Percentiles rank a stretch among this genome's conserved stretches.
phyloP scores from a whole-genome alignment of 2,888 invertebrate species.

The Stenurella melanura region DNA sequence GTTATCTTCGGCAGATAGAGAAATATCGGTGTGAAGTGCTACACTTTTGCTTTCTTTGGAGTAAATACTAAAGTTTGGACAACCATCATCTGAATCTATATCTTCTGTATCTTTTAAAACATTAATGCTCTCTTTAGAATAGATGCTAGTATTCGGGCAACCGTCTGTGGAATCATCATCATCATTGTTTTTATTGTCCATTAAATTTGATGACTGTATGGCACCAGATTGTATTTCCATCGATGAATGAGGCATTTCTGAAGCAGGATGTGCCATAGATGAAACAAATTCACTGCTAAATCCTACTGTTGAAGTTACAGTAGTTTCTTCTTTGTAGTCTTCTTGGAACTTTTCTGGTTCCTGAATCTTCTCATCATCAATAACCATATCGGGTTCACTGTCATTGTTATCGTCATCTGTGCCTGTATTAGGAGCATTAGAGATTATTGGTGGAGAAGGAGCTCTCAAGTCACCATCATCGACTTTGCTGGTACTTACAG shows the following conservation, averaged over 20 bases:
- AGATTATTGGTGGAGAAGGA: constrained; percentile 50
- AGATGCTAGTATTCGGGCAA: constrained; percentile 89
- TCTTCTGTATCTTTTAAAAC: constrained; percentile 71
- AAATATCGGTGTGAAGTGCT: constrained; percentile 76
- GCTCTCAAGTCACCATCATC: constrained; percentile 59
- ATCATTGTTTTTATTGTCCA: constrained; percentile 47
- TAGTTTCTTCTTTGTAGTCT: constrained; percentile 59
- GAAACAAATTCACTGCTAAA: constrained; percentile 44
- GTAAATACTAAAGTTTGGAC: constrained; percentile 91
- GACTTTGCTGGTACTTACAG: constrained; percentile 68
- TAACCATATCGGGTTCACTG: constrained; percentile 77
- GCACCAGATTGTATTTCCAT: constrained; percentile 64
- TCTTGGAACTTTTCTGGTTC: constrained; percentile 59
- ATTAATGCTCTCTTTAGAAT: constrained; percentile 82
- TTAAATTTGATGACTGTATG: constrained; percentile 63
- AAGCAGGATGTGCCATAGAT: neutral
- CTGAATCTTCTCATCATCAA: constrained; percentile 72
- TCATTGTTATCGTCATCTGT: constrained; percentile 73
- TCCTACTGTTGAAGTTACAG: constrained; percentile 61
- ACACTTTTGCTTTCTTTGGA: constrained; percentile 87
- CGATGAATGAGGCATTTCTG: constrained; percentile 26
- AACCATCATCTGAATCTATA: constrained; percentile 80
- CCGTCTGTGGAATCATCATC: constrained; percentile 71
- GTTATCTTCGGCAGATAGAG: constrained; percentile 49
- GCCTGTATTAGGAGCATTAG: constrained; percentile 63